Base-by-base conservation (phyloP, 2,888 invertebrate genomes). In the Drosophila borealis region DNA sequence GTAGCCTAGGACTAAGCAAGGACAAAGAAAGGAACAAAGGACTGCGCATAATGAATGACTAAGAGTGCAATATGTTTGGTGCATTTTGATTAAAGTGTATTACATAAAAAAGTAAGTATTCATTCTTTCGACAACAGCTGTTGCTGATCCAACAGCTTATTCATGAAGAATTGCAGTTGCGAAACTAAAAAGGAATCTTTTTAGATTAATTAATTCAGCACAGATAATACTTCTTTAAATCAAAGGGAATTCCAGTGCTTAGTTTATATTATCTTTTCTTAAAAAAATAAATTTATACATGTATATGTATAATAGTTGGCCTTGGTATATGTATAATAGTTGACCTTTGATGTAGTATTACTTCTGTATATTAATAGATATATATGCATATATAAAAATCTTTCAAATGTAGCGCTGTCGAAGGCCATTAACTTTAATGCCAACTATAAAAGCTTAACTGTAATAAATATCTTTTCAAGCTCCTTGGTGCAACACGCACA, bases 1-100 rank as follows among this genome's bases (percentile, higher is more conserved):
- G 19, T 39, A 55, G 33, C 44, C 9, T 37, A 34, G 25, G 17
- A 59, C 39, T 14, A 41, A 36, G 54, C 19, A 50, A 39, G 50
- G 50, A 45, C 37, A 34, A 8, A 25, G 37, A 10, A 34, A 29
- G 29, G 8, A 29, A 29, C 29, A 29, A 29, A 29, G 29, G 3
- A 21, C 25, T 17, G 33, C 13, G 17, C 48, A 54, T 49, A 46
- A 46, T 64, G 42, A 55, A 39, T 59, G 44, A 25, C 13, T 33
- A 39, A 3, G n/a, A 21, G 21, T 57, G 42, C 63, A 62, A 63
- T 46, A 62, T 60, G 49, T 36, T 56, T 36, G 9, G 10, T 48
- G 29, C 14, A 48, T 21, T 63, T 63, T 33, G 48, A 55, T 57
- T 21, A 64, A 13, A 8, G 4, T 19, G 4, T 21, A 42, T 46